Conservation (phyloP, 2,888 invertebrate genomes). For the Oscheius sp. region DNA sequence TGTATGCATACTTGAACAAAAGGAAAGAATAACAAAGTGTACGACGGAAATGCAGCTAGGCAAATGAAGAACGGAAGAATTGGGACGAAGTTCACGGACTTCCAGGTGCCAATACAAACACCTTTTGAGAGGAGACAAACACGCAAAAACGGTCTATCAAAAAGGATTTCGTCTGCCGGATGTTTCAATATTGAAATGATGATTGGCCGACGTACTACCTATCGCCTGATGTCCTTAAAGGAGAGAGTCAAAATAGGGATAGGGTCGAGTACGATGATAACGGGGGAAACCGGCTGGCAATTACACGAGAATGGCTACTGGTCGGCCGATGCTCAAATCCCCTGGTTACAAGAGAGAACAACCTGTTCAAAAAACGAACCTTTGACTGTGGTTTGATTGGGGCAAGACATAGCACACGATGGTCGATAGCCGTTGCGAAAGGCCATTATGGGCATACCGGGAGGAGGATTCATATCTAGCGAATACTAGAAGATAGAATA, state of each 20-base stretch:
- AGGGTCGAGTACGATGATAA: not conserved
- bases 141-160: not conserved
- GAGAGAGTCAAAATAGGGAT: not conserved
- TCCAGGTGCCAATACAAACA: slow-evolving; percentile 5
- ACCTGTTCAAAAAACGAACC: slow-evolving; percentile 20
- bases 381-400: not conserved
- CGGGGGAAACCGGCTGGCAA: slow-evolving; percentile 24
- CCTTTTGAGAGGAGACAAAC: slow-evolving; percentile 4
- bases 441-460: slow-evolving; percentile 28
- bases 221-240: not conserved
- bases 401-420: slow-evolving; percentile 23
- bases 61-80: not conserved
- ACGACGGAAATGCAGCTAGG: slow-evolving; percentile 27
- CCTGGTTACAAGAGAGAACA: not conserved
- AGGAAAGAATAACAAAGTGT: slow-evolving; percentile 23
- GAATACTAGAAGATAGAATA: not conserved
- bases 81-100: slow-evolving; percentile 10
- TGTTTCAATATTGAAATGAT: slow-evolving; percentile 18
- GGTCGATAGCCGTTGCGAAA: slow-evolving; percentile 22
- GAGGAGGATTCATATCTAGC: slow-evolving; percentile 13
- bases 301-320: slow-evolving; percentile 29
- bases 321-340: slow-evolving; percentile 18
- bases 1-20: slow-evolving; percentile 19
- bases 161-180: slow-evolving; percentile 2
- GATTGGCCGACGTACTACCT: slow-evolving; percentile 3